Conservation (phyloP, 2,113 vertebrate genomes). For the Pimephales promelas region DNA sequence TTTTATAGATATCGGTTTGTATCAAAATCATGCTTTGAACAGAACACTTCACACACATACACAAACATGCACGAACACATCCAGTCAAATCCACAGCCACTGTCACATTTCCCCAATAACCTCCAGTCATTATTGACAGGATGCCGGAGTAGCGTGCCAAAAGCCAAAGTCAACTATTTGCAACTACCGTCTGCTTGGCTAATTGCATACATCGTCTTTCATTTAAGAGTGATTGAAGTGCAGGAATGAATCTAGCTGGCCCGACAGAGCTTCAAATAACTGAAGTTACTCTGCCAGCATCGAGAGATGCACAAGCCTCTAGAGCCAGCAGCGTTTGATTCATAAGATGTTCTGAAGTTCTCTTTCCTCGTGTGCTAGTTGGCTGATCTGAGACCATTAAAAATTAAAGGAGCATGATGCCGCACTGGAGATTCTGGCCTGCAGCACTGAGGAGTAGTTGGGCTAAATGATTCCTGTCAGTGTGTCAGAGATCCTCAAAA, state of each 20-base stretch:
- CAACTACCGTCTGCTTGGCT: conserved; percentile 68
- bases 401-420: conserved; percentile 38
- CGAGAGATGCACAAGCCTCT: conserved; percentile 23
- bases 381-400: conserved; percentile 42
- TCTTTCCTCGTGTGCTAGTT: conserved; percentile 22
- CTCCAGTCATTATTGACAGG: conserved; percentile 73
- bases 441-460: conserved; percentile 1
- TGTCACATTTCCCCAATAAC: conserved; percentile 65
- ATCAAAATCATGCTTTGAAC: not conserved
- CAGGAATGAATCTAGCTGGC: conserved; percentile 63
- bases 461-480: conserved; percentile 24
- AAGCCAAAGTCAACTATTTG: conserved; percentile 67
- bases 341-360: conserved; percentile 37
- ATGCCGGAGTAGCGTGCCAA: conserved; percentile 61
- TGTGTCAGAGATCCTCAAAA: conserved; percentile 17
- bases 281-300: conserved; percentile 29
- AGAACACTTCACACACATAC: not conserved
- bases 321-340: conserved; percentile 42
- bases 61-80: not conserved
- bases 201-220: conserved; percentile 67
- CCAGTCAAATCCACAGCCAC: conserved; percentile 52
- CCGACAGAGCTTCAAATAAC: conserved; percentile 28
- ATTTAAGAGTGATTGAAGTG: conserved; percentile 61
- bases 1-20: not conserved
- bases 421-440: conserved; percentile 6